Percentiles rank a stretch among this genome's conserved stretches.
Evolutionary conservation across 2,888 invertebrate species (phyloP).

Genomic region (Eretmocerus hayati): DNA sequence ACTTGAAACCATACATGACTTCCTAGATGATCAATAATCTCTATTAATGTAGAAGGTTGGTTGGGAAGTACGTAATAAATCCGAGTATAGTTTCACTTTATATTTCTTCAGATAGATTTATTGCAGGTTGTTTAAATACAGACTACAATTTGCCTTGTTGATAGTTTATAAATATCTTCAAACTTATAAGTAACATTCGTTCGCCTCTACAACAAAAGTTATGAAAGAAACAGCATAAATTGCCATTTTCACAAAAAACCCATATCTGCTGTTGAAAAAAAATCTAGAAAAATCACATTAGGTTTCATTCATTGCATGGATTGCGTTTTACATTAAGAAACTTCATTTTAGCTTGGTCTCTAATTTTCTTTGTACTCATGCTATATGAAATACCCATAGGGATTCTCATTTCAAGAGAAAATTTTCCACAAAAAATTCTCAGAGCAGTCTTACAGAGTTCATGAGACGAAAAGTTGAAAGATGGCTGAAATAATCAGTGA

Average conservation of each 20-base stretch:
- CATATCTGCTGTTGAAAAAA: slow-evolving; percentile 17
- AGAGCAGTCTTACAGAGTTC: slow-evolving; percentile 8
- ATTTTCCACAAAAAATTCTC: slow-evolving; percentile 1
- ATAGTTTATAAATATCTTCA: slow-evolving; percentile 23
- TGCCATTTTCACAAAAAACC: slow-evolving; percentile 3
- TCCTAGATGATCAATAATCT: no score
- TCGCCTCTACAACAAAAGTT: slow-evolving; percentile 17
- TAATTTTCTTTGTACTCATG: slow-evolving; percentile 2
- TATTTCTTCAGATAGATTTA: slow-evolving; percentile 43
- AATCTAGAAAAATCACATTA: slow-evolving; percentile 20
- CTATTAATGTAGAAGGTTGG: no score
- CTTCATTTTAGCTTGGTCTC: slow-evolving; percentile 11
- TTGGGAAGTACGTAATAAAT: no score
- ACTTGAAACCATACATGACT: no score
- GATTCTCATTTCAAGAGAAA: not conserved
- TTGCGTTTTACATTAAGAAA: slow-evolving; percentile 15
- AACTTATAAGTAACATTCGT: slow-evolving; percentile 23
- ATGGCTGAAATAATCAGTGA: slow-evolving; percentile 1
- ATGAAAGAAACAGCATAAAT: slow-evolving; percentile 13
- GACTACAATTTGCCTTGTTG: slow-evolving; percentile 17
- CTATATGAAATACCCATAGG: not conserved
- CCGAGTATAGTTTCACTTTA: no score
- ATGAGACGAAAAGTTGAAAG: slow-evolving; percentile 15
- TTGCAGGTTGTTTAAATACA: slow-evolving; percentile 42
- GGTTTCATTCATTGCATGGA: slow-evolving; percentile 14